Percentiles rank a stretch among this genome's conserved stretches.
phyloP scores from a whole-genome alignment of 2,888 invertebrate genomes.

The Watsonalla binaria region DNA sequence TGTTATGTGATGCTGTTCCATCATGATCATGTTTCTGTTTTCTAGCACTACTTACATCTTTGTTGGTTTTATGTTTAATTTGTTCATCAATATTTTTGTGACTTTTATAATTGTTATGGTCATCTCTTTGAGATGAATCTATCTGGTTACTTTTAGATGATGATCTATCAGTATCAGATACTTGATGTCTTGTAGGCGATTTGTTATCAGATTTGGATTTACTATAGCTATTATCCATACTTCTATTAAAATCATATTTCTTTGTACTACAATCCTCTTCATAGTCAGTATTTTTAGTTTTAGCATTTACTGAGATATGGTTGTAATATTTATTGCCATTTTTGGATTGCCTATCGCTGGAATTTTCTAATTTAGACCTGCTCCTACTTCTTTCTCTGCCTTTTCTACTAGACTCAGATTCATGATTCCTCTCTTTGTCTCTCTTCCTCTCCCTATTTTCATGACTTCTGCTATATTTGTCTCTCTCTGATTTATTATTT shows the following conservation, averaged over 20 bases:
- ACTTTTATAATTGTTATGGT: background rate
- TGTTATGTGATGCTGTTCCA: slow-evolving; percentile 21
- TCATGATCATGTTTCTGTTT: slow-evolving; percentile 2
- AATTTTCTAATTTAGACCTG: slow-evolving; percentile 5
- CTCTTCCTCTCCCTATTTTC: slow-evolving; percentile 36
- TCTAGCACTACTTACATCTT: background rate
- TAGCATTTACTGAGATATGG: background rate
- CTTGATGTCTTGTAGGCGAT: background rate
- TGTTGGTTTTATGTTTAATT: background rate
- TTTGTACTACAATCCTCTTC: background rate
- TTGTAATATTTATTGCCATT: background rate
- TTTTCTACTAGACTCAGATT: slow-evolving; percentile 13
- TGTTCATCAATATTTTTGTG: background rate
- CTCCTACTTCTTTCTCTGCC: slow-evolving; percentile 17
- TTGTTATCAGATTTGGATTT: background rate
- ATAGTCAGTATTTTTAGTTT: background rate
- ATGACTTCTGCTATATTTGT: background rate
- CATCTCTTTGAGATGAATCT: background rate
- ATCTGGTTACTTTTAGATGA: background rate
- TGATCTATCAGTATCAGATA: background rate
- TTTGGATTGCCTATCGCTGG: background rate
- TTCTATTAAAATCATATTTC: slow-evolving; percentile 9
- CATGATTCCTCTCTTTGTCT: slow-evolving; percentile 18
- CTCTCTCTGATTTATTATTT: background rate
- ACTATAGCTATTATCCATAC: slow-evolving; percentile 5